Conservation (phyloP, 2,797 vertebrate species). For the Poecilia gillii region DNA sequence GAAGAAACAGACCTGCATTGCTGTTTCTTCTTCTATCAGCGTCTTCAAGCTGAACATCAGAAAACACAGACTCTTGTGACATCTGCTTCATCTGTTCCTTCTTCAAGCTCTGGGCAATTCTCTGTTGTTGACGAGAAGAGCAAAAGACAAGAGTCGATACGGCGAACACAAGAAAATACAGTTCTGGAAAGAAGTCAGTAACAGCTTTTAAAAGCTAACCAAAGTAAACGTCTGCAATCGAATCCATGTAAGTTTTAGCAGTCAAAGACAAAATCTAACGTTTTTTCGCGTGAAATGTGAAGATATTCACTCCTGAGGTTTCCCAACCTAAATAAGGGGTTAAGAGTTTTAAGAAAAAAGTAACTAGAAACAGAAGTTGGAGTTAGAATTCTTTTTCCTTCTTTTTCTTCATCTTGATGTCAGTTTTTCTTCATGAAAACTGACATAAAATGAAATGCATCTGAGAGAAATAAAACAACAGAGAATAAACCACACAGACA, state of each 20-base stretch:
- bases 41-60: constrained; percentile 91
- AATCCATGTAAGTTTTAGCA: background rate
- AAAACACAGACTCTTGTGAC: constrained; percentile 85
- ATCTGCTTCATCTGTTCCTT: constrained; percentile 90
- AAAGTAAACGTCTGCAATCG: background rate
- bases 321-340: constrained; percentile 11
- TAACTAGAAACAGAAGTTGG: constrained; percentile 16
- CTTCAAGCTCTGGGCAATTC: constrained; percentile 97
- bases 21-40: constrained; percentile 79
- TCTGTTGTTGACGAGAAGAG: constrained; percentile 74
- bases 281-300: constrained; percentile 15
- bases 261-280: constrained; percentile 6
- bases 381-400: background rate
- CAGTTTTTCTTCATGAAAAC: constrained; percentile 7
- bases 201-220: constrained; percentile 11
- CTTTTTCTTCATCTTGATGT: constrained; percentile 1
- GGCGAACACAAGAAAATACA: background rate
- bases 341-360: constrained; percentile 26
- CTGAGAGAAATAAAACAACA: background rate
- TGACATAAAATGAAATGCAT: constrained; percentile 26
- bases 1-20: constrained; percentile 76
- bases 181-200: constrained; percentile 11
- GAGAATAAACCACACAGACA: background rate
- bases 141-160: constrained; percentile 8
- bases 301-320: constrained; percentile 6